Evolutionary conservation across 2,888 invertebrate genomes (phyloP).

Genomic region (Idaea biselata): DNA sequence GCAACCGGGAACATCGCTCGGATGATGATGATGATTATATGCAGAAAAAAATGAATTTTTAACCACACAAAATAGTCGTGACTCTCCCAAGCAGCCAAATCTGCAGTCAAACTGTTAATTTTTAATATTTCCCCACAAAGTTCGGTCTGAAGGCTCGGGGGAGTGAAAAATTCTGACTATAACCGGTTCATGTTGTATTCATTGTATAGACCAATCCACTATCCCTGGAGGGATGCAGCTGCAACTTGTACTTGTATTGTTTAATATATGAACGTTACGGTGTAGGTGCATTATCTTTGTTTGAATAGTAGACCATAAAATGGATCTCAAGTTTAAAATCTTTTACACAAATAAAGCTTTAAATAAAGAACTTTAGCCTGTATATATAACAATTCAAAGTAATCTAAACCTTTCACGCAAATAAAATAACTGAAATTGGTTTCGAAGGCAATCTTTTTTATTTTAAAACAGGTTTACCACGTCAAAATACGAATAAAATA

Average conservation of each 20-base stretch:
- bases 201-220: constrained; percentile 43
- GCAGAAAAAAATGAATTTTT: no score
- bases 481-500: no score
- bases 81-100: constrained; percentile 2
- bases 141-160: constrained; percentile 22
- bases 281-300: not conserved
- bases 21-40: no score
- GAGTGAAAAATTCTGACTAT: constrained; percentile 36
- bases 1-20: no score
- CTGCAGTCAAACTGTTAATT: constrained; percentile 16
- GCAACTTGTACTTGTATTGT: constrained; percentile 35
- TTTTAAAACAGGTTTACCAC: no score
- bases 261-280: constrained; percentile 15
- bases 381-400: no score
- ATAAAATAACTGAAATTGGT: no score
- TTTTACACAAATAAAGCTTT: no score
- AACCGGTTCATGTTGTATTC: constrained; percentile 41
- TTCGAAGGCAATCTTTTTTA: no score
- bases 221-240: constrained; percentile 24
- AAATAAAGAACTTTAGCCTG: no score
- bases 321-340: not conserved
- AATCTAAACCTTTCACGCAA: no score
- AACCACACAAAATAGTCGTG: not conserved
- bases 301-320: not conserved
- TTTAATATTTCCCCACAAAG: constrained; percentile 26